A percentile compares a stretch with the other conserved stretches of the same genome.
Evolutionary conservation across 2,113 vertebrate genomes (phyloP).

Genomic region (Cyanoderma ruficeps): DNA sequence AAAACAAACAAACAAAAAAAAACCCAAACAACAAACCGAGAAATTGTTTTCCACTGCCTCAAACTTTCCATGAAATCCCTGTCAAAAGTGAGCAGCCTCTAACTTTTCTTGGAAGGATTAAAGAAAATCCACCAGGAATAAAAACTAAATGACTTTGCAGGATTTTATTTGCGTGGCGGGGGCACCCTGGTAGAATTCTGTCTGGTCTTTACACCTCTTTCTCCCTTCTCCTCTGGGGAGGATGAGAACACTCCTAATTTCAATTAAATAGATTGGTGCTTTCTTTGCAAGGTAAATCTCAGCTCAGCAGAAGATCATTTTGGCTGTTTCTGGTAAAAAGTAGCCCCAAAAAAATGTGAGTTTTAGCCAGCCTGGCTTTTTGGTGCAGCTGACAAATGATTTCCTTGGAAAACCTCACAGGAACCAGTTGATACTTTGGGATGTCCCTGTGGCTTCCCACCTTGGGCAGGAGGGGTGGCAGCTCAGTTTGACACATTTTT

Average conservation of each 20-base stretch:
- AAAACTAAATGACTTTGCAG: neutral
- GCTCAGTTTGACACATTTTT: neutral
- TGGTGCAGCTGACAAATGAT: neutral
- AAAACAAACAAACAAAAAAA: neutral
- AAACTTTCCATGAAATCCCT: slow-evolving; percentile 58
- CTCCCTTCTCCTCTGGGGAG: neutral
- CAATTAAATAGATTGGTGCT: neutral
- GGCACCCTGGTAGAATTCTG: neutral
- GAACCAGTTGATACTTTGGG: fast-evolving
- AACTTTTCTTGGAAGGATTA: neutral
- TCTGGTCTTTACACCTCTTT: neutral
- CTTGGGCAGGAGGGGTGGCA: neutral
- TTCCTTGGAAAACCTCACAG: neutral
- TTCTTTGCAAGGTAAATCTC: neutral
- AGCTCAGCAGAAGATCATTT: neutral
- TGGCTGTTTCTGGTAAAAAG: neutral
- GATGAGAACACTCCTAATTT: neutral
- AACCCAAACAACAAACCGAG: neutral
- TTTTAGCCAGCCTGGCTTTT: neutral
- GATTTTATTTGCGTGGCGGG: neutral
- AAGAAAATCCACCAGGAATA: neutral
- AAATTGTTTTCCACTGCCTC: slow-evolving; percentile 61
- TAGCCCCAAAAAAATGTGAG: fast-evolving
- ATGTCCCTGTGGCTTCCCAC: neutral
- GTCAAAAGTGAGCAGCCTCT: neutral